Percentiles rank a stretch among this genome's conserved stretches.
Conservation (phyloP, 2,113 vertebrate species). For the Triplophysa dalaica region DNA sequence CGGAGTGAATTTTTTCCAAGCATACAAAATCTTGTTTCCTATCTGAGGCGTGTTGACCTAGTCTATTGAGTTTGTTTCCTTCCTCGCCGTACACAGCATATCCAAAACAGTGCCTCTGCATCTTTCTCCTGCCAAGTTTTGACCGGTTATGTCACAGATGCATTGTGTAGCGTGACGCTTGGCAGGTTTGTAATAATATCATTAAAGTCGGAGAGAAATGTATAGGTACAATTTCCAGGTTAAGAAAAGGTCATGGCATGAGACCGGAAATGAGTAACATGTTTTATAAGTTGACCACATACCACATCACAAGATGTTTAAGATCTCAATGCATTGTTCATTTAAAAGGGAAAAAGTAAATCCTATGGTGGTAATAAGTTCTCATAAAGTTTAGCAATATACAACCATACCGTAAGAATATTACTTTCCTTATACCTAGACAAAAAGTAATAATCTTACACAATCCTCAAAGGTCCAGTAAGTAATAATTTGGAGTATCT, state of each 20-base stretch:
- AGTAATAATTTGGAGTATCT: too few relatives aligned
- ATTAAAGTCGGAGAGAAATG: neutral
- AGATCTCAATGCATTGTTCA: neutral
- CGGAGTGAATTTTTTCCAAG: slow-evolving; percentile 48
- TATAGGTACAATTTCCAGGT: neutral
- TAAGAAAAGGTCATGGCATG: neutral
- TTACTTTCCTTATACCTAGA: too few relatives aligned
- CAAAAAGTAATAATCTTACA: too few relatives aligned
- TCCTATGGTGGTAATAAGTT: neutral
- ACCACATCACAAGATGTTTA: neutral
- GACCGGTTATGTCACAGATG: neutral
- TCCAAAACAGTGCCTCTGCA: neutral
- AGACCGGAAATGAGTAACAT: slow-evolving; percentile 24
- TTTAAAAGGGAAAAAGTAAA: neutral
- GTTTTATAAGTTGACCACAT: slow-evolving; percentile 13
- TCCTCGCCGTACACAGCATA: slow-evolving; percentile 48
- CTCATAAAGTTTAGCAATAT: neutral
- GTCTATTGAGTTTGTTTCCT: slow-evolving; percentile 52
- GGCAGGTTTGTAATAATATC: neutral
- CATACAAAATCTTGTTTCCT: slow-evolving; percentile 57
- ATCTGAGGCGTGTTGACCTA: slow-evolving; percentile 49
- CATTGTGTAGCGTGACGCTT: neutral
- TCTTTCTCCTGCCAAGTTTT: neutral
- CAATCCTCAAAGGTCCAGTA: neutral
- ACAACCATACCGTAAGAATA: neutral